These are phyloP conservation scores for Galerucella pusilla DNA, from an alignment of 2,888 invertebrate genomes.

Conservation along the genomic window DNA sequence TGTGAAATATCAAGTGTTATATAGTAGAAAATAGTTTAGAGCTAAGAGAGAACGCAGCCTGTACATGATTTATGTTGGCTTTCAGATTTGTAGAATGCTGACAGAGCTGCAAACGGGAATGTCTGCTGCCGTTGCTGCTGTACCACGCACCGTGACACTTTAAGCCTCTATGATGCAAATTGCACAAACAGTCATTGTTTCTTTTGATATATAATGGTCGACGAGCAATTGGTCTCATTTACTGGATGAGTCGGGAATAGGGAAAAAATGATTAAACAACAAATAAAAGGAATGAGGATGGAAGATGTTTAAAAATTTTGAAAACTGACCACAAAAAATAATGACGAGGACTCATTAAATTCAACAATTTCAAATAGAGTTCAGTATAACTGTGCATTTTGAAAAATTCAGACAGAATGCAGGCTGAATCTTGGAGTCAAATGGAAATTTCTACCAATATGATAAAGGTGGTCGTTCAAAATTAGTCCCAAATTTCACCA, in stretches of 20 bases:
- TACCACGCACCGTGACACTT: constrained; percentile 31
- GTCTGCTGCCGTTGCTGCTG: constrained; percentile 22
- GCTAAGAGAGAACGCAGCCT: constrained; percentile 31
- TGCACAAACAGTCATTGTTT: constrained; percentile 31
- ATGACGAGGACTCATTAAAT: too few relatives aligned
- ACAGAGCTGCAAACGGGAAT: constrained; percentile 27
- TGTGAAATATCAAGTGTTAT: constrained; percentile 27
- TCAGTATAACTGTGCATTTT: too few relatives aligned
- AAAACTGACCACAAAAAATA: too few relatives aligned
- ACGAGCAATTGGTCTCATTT: constrained; percentile 6
- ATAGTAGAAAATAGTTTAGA: constrained; percentile 19
- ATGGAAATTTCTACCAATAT: too few relatives aligned
- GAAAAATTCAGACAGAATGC: too few relatives aligned
- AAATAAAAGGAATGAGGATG: too few relatives aligned
- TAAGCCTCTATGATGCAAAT: constrained; percentile 33
- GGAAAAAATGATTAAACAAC: constrained; percentile 27
- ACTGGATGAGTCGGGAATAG: not conserved
- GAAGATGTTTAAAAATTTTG: too few relatives aligned
- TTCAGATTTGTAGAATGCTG: constrained; percentile 37
- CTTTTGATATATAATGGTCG: constrained; percentile 23
- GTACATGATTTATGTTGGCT: constrained; percentile 38
- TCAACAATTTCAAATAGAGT: too few relatives aligned
- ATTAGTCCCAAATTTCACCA: too few relatives aligned
- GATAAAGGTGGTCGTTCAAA: too few relatives aligned
- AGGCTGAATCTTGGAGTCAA: too few relatives aligned